These are phyloP conservation scores for Zhuqinia jingwanae DNA, from an alignment of 2,888 invertebrate genomes.

Conservation along the genomic window DNA sequence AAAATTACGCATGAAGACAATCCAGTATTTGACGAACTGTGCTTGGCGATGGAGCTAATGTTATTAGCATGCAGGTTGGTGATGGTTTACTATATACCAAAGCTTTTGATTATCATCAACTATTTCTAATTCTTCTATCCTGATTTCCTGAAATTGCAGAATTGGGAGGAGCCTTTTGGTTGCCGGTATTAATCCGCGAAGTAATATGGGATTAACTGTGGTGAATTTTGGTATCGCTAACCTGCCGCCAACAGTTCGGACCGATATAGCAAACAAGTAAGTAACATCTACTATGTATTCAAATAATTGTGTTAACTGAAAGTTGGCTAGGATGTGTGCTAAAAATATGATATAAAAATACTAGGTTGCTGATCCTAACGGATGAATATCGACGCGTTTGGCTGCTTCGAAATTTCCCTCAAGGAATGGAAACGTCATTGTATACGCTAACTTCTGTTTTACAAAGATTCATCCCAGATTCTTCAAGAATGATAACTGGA, in stretches of 20 bases:
- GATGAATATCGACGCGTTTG: conserved; percentile 84
- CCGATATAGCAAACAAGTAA: conserved; percentile 86
- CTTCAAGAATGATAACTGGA: conserved; percentile 77
- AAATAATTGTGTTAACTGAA: not conserved
- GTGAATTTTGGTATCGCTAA: conserved; percentile 85
- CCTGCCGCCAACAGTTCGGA: conserved; percentile 84
- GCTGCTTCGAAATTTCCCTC: conserved; percentile 83
- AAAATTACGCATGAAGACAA: conserved; percentile 80
- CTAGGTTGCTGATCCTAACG: conserved; percentile 83
- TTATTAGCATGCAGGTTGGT: conserved; percentile 82
- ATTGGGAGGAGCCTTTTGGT: conserved; percentile 84
- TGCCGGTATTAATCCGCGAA: conserved; percentile 83
- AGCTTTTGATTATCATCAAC: no score
- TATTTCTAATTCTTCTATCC: not conserved
- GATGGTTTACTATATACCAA: no score
- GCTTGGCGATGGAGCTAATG: conserved; percentile 85
- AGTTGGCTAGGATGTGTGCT: no score
- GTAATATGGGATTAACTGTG: conserved; percentile 83
- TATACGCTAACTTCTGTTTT: conserved; percentile 82
- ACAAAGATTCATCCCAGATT: conserved; percentile 82
- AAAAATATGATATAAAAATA: not conserved
- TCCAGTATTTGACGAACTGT: conserved; percentile 83
- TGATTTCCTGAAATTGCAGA: conserved; percentile 80
- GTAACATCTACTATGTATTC: conserved; percentile 51
- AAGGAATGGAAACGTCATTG: conserved; percentile 83